These are phyloP conservation scores for Hormaphis cornu DNA, from an alignment of 1,140 invertebrate genomes.

Conservation along the genomic window DNA sequence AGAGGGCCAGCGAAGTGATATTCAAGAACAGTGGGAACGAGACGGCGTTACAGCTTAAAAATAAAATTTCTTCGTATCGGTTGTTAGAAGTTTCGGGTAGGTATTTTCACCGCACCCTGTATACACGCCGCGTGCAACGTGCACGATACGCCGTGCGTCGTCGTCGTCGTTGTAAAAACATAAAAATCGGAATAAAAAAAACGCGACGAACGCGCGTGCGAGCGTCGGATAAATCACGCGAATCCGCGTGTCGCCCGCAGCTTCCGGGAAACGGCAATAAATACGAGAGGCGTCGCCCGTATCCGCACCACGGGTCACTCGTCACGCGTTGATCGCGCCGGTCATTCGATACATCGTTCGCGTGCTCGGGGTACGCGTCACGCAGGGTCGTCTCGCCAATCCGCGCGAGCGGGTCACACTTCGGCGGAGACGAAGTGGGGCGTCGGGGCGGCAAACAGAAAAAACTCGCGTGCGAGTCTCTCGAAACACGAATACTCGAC, in stretches of 20 bases:
- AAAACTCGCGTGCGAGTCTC: no score
- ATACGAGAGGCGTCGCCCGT: background rate
- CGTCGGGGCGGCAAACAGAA: no score
- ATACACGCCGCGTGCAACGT: no score
- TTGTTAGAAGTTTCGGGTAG: no score
- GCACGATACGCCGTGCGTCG: background rate
- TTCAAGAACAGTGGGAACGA: no score
- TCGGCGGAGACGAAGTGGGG: no score
- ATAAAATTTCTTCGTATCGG: no score
- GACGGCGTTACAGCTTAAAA: no score
- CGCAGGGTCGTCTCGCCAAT: no score
- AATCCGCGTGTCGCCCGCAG: background rate
- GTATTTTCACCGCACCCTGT: no score
- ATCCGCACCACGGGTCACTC: constrained; percentile 13
- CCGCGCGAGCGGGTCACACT: background rate
- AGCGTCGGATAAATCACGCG: constrained; percentile 6
- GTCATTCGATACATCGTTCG: constrained; percentile 4
- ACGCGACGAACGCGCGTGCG: background rate
- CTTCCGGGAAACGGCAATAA: constrained; percentile 21
- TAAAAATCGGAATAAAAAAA: background rate
- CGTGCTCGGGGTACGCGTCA: background rate
- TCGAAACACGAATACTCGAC: no score
- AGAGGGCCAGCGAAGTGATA: no score
- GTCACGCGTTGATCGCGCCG: constrained; percentile 5
- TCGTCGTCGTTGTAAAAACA: background rate